A percentile compares a stretch with the other conserved stretches of the same genome.
Conservation (phyloP, 1,140 invertebrate species). For the Leucophenga varia region DNA sequence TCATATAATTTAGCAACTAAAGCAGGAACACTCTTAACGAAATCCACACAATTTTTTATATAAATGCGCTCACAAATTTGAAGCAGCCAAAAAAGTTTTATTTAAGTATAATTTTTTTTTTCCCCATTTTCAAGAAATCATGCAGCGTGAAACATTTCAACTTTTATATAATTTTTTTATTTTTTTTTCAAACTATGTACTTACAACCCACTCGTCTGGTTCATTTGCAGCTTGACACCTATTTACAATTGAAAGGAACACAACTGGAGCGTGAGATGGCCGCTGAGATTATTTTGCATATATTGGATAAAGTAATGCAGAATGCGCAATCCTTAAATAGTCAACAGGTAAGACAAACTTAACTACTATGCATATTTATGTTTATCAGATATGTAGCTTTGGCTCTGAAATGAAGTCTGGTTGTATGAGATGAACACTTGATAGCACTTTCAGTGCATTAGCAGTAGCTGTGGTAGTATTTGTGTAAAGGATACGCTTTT, state of each 20-base stretch:
- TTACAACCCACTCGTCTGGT: conserved; percentile 19
- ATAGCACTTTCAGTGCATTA: too few relatives aligned
- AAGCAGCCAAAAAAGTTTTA: background rate
- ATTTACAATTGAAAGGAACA: conserved; percentile 54
- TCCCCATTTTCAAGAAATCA: too few relatives aligned
- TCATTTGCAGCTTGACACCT: conserved; percentile 51
- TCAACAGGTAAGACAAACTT: conserved; percentile 47
- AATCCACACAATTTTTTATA: conserved; percentile 56
- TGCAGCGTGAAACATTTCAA: background rate
- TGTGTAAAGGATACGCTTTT: too few relatives aligned
- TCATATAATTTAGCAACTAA: too few relatives aligned
- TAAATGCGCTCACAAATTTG: conserved; percentile 54
- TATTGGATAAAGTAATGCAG: conserved; percentile 56
- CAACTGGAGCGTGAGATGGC: conserved; percentile 56
- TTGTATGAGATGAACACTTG: too few relatives aligned
- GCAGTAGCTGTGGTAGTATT: too few relatives aligned
- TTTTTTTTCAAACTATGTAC: conserved; percentile 3
- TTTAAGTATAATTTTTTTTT: conserved; percentile 2
- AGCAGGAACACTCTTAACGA: too few relatives aligned
- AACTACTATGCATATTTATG: too few relatives aligned
- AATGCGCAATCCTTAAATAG: conserved; percentile 54
- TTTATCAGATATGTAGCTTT: too few relatives aligned
- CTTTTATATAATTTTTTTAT: background rate
- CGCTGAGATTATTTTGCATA: conserved; percentile 52
- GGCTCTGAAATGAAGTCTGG: too few relatives aligned